Conservation (phyloP, 2,888 invertebrate genomes). For the Amphipoea lucens region DNA sequence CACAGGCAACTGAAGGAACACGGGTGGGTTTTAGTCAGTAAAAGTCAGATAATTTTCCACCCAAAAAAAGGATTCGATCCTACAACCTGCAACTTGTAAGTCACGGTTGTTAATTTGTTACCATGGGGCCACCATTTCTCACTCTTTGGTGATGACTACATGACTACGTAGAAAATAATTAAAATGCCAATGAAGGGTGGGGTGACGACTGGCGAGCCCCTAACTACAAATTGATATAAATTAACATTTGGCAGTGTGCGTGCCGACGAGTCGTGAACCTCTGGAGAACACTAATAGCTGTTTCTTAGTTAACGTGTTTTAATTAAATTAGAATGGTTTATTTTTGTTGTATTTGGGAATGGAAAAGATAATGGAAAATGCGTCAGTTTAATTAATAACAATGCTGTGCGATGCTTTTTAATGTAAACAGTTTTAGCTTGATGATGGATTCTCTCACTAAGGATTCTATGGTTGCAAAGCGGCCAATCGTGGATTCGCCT, state of each 20-base stretch:
- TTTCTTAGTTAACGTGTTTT: constrained; percentile 46
- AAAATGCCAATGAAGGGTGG: constrained; percentile 5
- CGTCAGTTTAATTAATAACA: background rate
- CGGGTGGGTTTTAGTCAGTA: no score
- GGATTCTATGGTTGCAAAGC: background rate
- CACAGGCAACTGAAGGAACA: no score
- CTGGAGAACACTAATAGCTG: constrained; percentile 30
- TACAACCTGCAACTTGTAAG: background rate
- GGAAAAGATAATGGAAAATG: background rate
- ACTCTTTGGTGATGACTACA: background rate
- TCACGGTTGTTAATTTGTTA: background rate
- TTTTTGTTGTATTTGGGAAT: constrained; percentile 6
- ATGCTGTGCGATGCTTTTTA: no score
- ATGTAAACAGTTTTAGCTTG: no score
- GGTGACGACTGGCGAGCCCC: background rate
- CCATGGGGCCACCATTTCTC: background rate
- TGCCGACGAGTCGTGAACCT: constrained; percentile 16
- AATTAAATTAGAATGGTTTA: constrained; percentile 35
- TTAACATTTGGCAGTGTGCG: constrained; percentile 32
- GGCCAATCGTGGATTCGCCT: no score
- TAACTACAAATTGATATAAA: constrained; percentile 50
- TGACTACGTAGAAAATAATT: constrained; percentile 24
- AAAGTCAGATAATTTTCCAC: no score
- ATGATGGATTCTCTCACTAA: background rate
- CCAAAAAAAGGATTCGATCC: background rate